These are phyloP conservation scores for Piaya cayana DNA, from an alignment of 2,113 vertebrate genomes.

Conservation along the genomic window DNA sequence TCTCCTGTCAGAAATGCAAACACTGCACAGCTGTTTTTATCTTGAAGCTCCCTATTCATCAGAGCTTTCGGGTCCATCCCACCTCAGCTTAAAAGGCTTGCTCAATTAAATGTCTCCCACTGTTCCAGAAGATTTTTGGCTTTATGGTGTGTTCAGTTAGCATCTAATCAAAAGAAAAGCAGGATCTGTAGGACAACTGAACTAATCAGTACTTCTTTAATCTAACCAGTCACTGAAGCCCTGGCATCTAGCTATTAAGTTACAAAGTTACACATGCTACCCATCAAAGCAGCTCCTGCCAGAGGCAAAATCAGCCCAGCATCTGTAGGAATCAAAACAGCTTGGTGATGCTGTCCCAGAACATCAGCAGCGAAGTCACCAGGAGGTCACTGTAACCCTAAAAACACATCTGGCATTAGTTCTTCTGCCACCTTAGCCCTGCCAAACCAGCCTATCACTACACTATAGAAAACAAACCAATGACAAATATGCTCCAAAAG, in stretches of 20 bases:
- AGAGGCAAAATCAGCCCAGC: not conserved
- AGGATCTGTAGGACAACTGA: not conserved
- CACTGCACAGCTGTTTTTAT: not conserved
- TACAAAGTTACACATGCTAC: not conserved
- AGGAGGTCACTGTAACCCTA: not conserved
- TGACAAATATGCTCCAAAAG: not conserved
- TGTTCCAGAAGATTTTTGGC: not conserved
- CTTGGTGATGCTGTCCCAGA: not conserved
- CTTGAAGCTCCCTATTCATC: not conserved
- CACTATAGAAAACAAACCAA: not conserved
- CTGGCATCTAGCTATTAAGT: not conserved
- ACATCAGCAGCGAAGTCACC: not conserved
- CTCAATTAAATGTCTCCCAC: not conserved
- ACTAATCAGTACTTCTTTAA: not conserved
- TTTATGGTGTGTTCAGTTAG: not conserved
- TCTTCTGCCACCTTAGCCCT: not conserved
- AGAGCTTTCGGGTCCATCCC: not conserved
- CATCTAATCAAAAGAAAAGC: not conserved
- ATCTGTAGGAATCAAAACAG: not conserved
- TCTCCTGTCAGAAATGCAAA: not conserved
- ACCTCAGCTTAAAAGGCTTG: not conserved
- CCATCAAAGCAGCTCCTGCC: not conserved
- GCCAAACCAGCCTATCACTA: not conserved
- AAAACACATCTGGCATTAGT: accelerated
- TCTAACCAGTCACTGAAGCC: not conserved